Conservation (phyloP, 2,797 vertebrate genomes). For the Girardinus metallicus region DNA sequence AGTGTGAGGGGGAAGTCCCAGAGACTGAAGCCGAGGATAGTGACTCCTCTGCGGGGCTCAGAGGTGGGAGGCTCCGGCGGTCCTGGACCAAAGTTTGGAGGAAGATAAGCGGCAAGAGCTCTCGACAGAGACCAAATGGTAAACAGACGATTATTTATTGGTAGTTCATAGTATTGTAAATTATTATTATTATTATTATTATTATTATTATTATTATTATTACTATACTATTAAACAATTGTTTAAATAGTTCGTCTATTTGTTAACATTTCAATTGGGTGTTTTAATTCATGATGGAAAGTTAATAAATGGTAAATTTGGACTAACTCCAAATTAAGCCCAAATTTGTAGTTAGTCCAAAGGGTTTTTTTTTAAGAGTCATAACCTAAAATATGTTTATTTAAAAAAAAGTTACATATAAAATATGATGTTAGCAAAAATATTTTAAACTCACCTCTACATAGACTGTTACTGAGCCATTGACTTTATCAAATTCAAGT, state of each 20-base stretch:
- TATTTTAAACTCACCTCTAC: not conserved
- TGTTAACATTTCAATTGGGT: too few species aligned
- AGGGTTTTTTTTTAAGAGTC: not conserved
- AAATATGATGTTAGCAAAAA: not conserved
- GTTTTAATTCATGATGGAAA: not conserved
- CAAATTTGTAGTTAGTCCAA: not conserved
- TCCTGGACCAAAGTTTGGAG: conserved; percentile 52
- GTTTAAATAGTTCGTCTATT: too few species aligned
- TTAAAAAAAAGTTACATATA: not conserved
- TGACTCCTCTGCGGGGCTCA: conserved; percentile 9
- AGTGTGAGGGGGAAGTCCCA: not conserved
- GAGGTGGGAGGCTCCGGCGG: conserved; percentile 53
- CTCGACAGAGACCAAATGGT: conserved; percentile 36
- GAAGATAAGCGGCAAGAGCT: conserved; percentile 36
- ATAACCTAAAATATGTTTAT: not conserved
- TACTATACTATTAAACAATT: too few species aligned
- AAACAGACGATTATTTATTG: conserved; percentile 26
- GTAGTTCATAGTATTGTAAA: not conserved
- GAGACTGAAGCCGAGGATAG: conserved; percentile 30
- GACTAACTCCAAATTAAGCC: not conserved
- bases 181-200: too few species aligned
- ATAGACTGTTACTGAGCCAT: not conserved
- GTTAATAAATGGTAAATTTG: not conserved
- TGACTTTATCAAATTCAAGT: too few species aligned
- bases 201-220: too few species aligned